Base-by-base conservation (phyloP, 2,797 vertebrate genomes). In the Sebastiscus tertius region DNA sequence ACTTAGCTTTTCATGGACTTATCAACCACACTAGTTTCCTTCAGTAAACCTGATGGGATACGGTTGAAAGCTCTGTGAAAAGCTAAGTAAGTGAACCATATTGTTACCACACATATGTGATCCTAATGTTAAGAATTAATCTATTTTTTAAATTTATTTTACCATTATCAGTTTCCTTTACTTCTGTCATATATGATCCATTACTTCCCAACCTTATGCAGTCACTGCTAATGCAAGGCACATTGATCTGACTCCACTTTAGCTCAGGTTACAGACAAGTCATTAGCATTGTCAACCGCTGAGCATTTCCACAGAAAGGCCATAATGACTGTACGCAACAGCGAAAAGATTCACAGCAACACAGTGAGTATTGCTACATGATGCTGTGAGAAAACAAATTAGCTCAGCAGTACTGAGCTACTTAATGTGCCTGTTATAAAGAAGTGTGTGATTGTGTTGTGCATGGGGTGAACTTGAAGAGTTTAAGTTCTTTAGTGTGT, bases 331-430 rank as follows among this genome's bases (percentile, higher is more conserved):
- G 27, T 54, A 29, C 4, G 77, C 20, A 78, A 77, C n/a, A 72
- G 79, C n/a, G 55, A 69, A 46, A 86, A 60, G 39, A 73, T 64
- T 83, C 62, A 87, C 81, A 87, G 73, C 69, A 87, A 39, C 67
- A 63, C 77, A 59, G 3, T 26, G 36, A 88, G 63, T 76, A 33
- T 9, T 89, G 91, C 91, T 92, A 91, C 90, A 90, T 78, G 82
- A 89, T 70, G 73, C 84, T 82, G 76, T 63, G 33, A 74, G 72
- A 72, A 84, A 78, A 89, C 72, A 84, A 79, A 77, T 83, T 20
- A 75, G 56, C 65, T 84, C 34, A 61, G 36, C 16, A 14, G 31
- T 58, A 54, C 55, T 79, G 16, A 83, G 74, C 49, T 58, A 81
- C 62, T 72, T 62, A 46, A 74, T 72, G 71, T 77, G 72, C 54